Evolutionary conservation across 1,140 invertebrate genomes (phyloP).

Genomic region (Lepeophtheirus salmonis): DNA sequence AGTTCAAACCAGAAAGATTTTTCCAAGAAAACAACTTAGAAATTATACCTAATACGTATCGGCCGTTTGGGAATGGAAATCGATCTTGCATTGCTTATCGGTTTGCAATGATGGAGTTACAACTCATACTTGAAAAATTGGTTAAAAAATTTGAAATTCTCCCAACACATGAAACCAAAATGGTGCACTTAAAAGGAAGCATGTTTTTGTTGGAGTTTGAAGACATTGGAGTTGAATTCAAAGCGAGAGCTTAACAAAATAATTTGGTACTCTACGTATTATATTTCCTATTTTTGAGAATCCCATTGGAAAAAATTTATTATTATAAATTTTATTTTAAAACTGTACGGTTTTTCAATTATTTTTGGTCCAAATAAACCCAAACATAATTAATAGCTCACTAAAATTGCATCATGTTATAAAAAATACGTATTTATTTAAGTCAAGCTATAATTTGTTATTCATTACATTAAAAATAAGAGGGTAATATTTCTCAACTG

Average conservation of each 20-base stretch:
- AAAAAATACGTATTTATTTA: no score
- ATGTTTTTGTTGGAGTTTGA: background rate
- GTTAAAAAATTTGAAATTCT: conserved; percentile 49
- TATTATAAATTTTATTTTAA: no score
- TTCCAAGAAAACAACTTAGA: conserved; percentile 46
- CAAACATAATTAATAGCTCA: no score
- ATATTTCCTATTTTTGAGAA: no score
- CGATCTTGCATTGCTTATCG: conserved; percentile 48
- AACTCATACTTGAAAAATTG: conserved; percentile 64
- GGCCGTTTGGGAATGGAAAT: conserved; percentile 41
- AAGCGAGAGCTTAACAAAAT: background rate
- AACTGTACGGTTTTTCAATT: no score
- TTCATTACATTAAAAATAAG: no score
- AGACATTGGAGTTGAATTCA: background rate
- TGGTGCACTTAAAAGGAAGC: background rate
- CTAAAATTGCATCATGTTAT: no score
- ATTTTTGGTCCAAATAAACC: no score
- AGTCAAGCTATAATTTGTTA: no score
- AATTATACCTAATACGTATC: conserved; percentile 40
- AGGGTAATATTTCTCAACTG: no score
- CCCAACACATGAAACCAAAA: background rate
- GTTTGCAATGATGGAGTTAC: conserved; percentile 68
- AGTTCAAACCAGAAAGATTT: conserved; percentile 80
- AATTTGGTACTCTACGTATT: no score
- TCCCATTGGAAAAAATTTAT: no score